These are phyloP conservation scores for Clarias pachynema DNA, from an alignment of 2,797 vertebrate species.

Conservation along the genomic window DNA sequence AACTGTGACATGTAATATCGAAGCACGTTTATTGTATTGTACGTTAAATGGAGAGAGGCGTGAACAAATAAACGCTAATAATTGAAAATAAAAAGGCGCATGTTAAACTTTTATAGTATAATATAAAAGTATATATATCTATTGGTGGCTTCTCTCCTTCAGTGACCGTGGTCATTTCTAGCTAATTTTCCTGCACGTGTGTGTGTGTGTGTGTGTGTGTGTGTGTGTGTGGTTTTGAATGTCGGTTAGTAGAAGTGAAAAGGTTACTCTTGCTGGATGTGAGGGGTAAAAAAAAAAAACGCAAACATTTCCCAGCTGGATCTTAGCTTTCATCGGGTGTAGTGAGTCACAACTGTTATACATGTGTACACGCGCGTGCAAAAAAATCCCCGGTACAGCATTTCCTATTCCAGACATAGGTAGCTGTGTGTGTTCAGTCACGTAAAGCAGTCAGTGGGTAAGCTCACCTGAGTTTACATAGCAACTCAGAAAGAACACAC, in stretches of 20 bases:
- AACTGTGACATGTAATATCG: too few relatives aligned
- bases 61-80: too few relatives aligned
- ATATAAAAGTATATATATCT: background rate
- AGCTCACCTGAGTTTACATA: slow-evolving; percentile 21
- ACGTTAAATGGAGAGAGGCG: too few relatives aligned
- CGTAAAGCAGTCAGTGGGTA: background rate
- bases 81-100: too few relatives aligned
- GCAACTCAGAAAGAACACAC: background rate
- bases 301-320: slow-evolving; percentile 12
- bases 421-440: slow-evolving; percentile 10
- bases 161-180: background rate
- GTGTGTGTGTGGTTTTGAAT: background rate
- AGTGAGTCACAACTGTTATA: slow-evolving; percentile 2
- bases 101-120: background rate
- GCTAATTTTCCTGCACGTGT: background rate
- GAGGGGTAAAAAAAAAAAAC: too few relatives aligned
- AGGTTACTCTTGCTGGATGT: slow-evolving; percentile 1
- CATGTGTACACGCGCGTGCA: background rate
- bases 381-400: background rate
- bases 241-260: slow-evolving; percentile 2
- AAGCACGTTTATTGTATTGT: too few relatives aligned
- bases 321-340: slow-evolving; percentile 9
- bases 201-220: background rate
- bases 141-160: background rate
- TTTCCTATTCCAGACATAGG: background rate